Evolutionary conservation across 2,888 invertebrate species (phyloP), one percentile per base, ranked within the genome.

Genomic region (Kuschelorhynchus macadamiae): DNA sequence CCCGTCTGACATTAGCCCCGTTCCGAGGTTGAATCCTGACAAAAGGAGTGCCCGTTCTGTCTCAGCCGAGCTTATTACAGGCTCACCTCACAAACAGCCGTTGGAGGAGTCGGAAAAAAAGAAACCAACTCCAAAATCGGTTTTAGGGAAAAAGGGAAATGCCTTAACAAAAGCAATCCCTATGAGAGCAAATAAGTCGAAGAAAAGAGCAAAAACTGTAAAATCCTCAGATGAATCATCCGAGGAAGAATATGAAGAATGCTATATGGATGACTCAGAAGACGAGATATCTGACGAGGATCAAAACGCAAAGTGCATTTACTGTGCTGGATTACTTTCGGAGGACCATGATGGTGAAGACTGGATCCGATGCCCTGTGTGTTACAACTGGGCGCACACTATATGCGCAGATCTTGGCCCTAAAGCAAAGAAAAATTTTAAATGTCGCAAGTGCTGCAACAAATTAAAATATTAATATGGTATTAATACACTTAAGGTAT

Each of bases 221-320:
- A n/a, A n/a, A n/a, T 8, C 17, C 11, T 47, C 20, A 47, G 20
- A 16, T 47, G 47, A 47, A 47, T 47, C 21, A 47, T 47, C 47
- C n/a, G 47, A 9, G 18, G 47, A 47, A 18, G 47, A 18, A 9
- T 25, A 25, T 25, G 25, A 25, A 25, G 7, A 25, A 25, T 2
- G 20, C 47, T 16, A 47, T 18, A 47, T 18, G 17, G 47, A 18
- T 47, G 47, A 18, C n/a, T 47, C 20, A 18, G 56, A 56, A 21
- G 42, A 56, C 25, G 41, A 39, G 12, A 56, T 42, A 42, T 56
- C 56, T 42, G 56, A 56, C 21, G 56, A 39, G 12, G 56, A 56
- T 16, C 18, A 56, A 14, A 9, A 21, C 12, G 56, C 56, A 56
- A 42, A 56, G 21, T 42, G 56, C 56, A 42, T 42, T 21, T 42